Percentiles rank a stretch among this genome's conserved stretches.
Conservation (phyloP, 2,113 vertebrate genomes). For the Cochlearius cochlearius region DNA sequence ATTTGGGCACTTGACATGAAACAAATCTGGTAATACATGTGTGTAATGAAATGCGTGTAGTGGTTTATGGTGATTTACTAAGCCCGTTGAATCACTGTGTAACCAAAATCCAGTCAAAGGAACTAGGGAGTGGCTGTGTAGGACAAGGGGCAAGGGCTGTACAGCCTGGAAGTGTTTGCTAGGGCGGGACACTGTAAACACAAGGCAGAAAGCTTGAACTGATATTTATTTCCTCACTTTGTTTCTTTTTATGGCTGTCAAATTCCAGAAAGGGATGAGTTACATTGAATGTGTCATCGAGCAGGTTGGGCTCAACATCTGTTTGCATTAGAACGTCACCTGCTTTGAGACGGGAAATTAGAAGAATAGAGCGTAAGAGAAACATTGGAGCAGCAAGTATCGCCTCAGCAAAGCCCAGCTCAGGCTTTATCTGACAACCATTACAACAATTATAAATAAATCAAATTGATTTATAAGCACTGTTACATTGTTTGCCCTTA, state of each 20-base stretch:
- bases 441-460: background rate
- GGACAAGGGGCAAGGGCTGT: background rate
- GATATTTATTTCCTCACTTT: background rate
- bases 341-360: background rate
- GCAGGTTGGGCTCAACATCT: background rate
- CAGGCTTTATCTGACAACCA: background rate
- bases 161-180: background rate
- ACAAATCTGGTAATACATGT: background rate
- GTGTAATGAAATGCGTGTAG: background rate
- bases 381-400: background rate
- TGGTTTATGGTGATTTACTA: background rate
- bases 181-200: background rate
- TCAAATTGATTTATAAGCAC: background rate
- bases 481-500: background rate
- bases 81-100: slow-evolving; percentile 23
- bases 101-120: background rate
- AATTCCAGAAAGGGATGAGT: background rate
- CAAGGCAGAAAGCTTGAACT: background rate
- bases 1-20: background rate
- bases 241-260: background rate
- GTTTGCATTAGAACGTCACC: background rate
- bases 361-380: background rate
- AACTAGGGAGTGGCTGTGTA: background rate
- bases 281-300: background rate
- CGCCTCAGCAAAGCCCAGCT: background rate